Base-by-base conservation (phyloP, 2,797 vertebrate species). In the Gallinago solitaria region DNA sequence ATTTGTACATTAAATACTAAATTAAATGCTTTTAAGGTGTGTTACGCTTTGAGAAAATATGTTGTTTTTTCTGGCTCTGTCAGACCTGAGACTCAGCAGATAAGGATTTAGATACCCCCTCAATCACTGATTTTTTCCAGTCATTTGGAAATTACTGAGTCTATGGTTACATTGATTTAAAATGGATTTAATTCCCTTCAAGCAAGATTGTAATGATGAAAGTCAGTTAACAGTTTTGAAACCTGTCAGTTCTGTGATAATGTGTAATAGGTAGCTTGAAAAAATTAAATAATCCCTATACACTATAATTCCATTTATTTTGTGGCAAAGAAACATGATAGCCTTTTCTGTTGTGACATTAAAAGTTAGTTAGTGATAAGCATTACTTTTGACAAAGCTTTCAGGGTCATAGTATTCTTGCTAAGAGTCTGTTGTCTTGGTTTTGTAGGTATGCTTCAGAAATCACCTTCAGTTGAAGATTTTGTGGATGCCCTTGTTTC, bases 401-500 rank as follows among this genome's bases (percentile, higher is more conserved):
- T 75, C 51, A 25, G 41, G 33, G 20, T 83, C 33, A 2, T 41
- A 47, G 16, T 32, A 16, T 90, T 76, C 35, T 76, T 56, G 24
- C 90, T 86, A 47, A 91, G 12, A 56, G 20, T 19, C 23, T 95
- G 18, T 50, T 94, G 45, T 89, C 6, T 87, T 92, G 25, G 81
- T 80, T 97, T 93, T 76, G 16, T 97, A 99, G 99, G 99, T 65
- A 99, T 99, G 99, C 98, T 99, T 88, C 99, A 99, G 98, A 99
- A 98, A 94, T 96, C 95, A 4, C 99, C 99, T 70, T 99, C 99
- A 35, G 93, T 98, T 2, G 99, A 99, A 82, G 99, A 99, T 93
- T 99, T 99, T 71, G 99, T 99, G 93, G 98, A 98, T 6, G 99
- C 99, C 4, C 98, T 99, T 33, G 98, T 99, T 95, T 99, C 98